Conservation (phyloP, 2,888 invertebrate genomes). For the Itoplectis maculator region DNA sequence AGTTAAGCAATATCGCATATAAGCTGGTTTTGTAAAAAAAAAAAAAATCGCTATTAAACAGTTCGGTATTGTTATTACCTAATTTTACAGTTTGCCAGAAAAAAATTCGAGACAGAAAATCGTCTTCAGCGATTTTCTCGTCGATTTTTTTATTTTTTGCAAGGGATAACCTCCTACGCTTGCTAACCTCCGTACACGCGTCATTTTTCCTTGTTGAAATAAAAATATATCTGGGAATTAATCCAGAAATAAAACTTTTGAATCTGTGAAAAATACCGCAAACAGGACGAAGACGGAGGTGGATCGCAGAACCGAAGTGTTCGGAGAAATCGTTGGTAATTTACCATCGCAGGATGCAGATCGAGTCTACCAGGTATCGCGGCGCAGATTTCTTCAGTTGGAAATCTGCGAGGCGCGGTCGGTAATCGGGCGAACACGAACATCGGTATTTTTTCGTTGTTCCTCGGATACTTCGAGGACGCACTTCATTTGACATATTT, state of each 20-base stretch:
- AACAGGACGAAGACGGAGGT: background rate
- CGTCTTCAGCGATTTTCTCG: too few relatives aligned
- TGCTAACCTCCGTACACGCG: too few relatives aligned
- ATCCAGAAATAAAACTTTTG: background rate
- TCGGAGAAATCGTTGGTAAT: conserved; percentile 13
- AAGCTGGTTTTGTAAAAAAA: too few relatives aligned
- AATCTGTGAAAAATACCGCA: background rate
- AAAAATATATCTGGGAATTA: background rate
- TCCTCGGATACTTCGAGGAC: background rate
- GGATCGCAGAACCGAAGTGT: background rate
- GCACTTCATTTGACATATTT: conserved; percentile 3
- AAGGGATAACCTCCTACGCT: too few relatives aligned
- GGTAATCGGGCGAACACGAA: conserved; percentile 9
- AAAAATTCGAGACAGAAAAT: too few relatives aligned
- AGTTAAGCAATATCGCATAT: too few relatives aligned
- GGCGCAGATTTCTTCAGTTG: conserved; percentile 27
- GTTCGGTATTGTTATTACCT: too few relatives aligned
- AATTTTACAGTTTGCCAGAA: too few relatives aligned
- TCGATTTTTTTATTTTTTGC: too few relatives aligned
- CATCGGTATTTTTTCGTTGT: background rate
- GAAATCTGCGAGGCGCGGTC: conserved; percentile 27
- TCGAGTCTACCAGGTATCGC: conserved; percentile 7
- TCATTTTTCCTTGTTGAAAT: background rate
- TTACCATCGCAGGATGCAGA: conserved; percentile 12
- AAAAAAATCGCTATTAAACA: too few relatives aligned